Conservation (phyloP, 2,888 invertebrate genomes). For the Amphipyra tragopoginis region DNA sequence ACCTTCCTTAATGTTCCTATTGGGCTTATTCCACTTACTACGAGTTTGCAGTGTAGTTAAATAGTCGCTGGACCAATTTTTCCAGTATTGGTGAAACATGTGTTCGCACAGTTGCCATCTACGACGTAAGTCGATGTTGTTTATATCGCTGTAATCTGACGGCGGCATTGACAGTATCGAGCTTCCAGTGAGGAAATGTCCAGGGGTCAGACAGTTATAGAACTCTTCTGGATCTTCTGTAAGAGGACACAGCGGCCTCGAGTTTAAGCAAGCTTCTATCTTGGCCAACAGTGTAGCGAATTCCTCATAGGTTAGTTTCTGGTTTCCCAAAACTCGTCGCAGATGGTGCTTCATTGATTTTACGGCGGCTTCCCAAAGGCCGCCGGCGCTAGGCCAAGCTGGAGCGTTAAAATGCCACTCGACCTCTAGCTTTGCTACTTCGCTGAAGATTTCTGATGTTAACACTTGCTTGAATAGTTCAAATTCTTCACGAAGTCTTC, state of each 20-base stretch:
- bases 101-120: conserved; percentile 30
- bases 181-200: conserved; percentile 47
- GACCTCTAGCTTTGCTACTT: neutral
- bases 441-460: conserved; percentile 6
- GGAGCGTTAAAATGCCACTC: too few relatives aligned
- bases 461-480: neutral
- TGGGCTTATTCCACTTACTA: conserved; percentile 9
- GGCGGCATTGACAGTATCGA: conserved; percentile 12
- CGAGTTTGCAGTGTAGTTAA: conserved; percentile 21
- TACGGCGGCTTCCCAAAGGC: conserved; percentile 15
- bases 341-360: conserved; percentile 19
- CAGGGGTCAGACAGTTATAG: conserved; percentile 46
- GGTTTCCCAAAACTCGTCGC: conserved; percentile 12
- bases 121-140: conserved; percentile 3
- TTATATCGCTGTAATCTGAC: conserved; percentile 3
- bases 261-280: conserved; percentile 9
- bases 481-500: conserved; percentile 2
- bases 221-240: conserved; percentile 48
- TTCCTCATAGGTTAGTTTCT: conserved; percentile 4
- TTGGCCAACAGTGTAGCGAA: conserved; percentile 4
- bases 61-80: conserved; percentile 20
- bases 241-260: neutral
- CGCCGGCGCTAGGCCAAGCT: conserved; percentile 12
- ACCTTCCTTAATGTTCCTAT: conserved; percentile 15
- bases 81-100: conserved; percentile 29